Percentiles rank a stretch among this genome's conserved stretches.
Conservation (phyloP, 1,140 invertebrate species). For the Latrodectus geometricus region DNA sequence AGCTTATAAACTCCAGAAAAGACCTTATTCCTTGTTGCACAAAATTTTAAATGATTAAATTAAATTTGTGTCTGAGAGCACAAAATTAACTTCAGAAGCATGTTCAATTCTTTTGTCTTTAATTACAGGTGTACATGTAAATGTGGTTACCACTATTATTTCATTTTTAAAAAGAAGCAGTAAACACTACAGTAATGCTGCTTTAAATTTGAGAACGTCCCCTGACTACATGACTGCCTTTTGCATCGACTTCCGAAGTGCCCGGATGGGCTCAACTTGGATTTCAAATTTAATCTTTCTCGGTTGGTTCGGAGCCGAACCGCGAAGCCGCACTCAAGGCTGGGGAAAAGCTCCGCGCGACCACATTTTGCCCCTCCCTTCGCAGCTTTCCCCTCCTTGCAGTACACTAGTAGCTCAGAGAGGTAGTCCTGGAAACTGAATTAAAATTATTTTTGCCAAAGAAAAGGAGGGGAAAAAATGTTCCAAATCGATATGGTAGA, state of each 20-base stretch:
- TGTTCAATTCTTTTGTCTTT: no score
- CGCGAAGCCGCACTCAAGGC: conserved; percentile 19
- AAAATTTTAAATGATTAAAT: no score
- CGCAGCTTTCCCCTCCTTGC: neutral
- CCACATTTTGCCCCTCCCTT: neutral
- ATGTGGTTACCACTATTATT: no score
- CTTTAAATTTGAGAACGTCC: neutral
- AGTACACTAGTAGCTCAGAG: neutral
- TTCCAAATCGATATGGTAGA: no score
- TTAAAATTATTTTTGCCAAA: neutral
- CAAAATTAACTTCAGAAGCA: no score
- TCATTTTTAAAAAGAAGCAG: no score
- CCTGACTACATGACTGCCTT: conserved; percentile 42
- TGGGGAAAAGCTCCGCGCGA: conserved; percentile 1
- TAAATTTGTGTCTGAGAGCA: no score
- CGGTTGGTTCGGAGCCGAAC: conserved; percentile 31
- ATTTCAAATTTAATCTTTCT: conserved; percentile 60
- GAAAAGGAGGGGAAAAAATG: no score
- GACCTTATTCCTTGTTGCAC: no score
- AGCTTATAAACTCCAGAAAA: no score
- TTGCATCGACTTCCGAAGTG: conserved; percentile 53
- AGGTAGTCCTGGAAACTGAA: neutral
- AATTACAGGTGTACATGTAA: no score
- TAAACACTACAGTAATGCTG: no score
- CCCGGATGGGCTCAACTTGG: conserved; percentile 56